Evolutionary conservation across 2,888 invertebrate genomes (phyloP).

Genomic region (Pedicia rivosa): DNA sequence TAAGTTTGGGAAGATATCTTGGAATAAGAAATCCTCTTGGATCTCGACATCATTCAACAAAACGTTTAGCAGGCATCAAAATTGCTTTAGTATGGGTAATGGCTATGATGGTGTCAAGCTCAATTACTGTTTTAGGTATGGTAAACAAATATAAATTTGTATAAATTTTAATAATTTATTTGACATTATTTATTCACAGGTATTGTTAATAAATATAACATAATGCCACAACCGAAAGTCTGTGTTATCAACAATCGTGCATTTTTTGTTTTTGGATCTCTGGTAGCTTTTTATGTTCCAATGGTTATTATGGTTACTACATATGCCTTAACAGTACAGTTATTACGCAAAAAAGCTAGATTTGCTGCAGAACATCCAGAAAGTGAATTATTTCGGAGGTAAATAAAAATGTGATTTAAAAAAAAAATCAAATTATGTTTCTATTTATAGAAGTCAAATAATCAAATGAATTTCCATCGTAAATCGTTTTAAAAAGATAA

Average conservation of each 20-base stretch:
- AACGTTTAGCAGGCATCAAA: conserved; percentile 67
- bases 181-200: conserved; percentile 33
- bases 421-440: not conserved
- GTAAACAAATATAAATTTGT: conserved; percentile 6
- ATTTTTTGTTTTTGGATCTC: conserved; percentile 81
- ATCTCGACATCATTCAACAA: conserved; percentile 70
- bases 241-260: conserved; percentile 74
- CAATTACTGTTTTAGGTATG: conserved; percentile 68
- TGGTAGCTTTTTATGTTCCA: conserved; percentile 89
- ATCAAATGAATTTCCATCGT: too few relatives aligned
- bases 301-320: conserved; percentile 90
- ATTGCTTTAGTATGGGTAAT: conserved; percentile 86
- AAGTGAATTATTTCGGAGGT: conserved; percentile 38
- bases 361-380: conserved; percentile 51
- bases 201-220: conserved; percentile 56
- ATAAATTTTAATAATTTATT: not conserved
- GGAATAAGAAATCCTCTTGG: conserved; percentile 81
- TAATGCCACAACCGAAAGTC: conserved; percentile 58
- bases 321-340: conserved; percentile 75
- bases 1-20: conserved; percentile 70
- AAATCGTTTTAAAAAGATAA: too few relatives aligned
- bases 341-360: conserved; percentile 64
- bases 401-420: conserved; percentile 12
- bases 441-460: not conserved
- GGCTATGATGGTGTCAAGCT: conserved; percentile 76